These are phyloP conservation scores for Fopius arisanus DNA, from an alignment of 1,140 invertebrate species.

Conservation along the genomic window DNA sequence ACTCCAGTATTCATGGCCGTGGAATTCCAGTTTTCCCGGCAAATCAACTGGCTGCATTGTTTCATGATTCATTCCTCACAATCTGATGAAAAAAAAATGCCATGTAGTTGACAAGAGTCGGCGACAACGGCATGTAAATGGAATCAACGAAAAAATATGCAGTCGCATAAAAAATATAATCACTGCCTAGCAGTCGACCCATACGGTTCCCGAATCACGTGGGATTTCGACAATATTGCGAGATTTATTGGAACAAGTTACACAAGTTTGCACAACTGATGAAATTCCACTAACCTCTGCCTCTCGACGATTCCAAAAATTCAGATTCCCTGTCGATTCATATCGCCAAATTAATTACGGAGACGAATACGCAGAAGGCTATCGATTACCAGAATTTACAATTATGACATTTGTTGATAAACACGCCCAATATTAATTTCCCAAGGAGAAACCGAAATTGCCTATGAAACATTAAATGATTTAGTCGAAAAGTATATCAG, in stretches of 20 bases:
- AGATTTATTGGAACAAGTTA: not conserved
- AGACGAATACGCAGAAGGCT: too few species aligned
- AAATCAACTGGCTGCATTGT: too few species aligned
- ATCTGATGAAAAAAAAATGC: too few species aligned
- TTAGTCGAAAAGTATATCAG: too few species aligned
- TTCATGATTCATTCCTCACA: too few species aligned
- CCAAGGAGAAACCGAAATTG: too few species aligned
- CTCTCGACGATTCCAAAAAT: not conserved
- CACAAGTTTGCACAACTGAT: not conserved
- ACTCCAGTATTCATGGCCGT: not conserved
- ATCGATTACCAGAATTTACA: too few species aligned
- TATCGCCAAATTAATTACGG: not conserved
- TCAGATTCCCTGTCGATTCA: not conserved
- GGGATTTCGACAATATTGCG: not conserved
- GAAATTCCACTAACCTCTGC: not conserved
- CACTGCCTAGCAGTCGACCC: not conserved
- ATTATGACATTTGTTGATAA: too few species aligned
- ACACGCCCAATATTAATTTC: too few species aligned
- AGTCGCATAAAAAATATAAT: not conserved
- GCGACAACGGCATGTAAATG: not conserved
- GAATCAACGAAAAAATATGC: not conserved
- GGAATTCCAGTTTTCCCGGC: not conserved
- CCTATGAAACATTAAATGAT: too few species aligned
- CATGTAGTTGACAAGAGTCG: not conserved
- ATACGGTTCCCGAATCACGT: not conserved